Evolutionary conservation across 2,797 vertebrate species (phyloP).

Genomic region (Mormyrops boulengeri): DNA sequence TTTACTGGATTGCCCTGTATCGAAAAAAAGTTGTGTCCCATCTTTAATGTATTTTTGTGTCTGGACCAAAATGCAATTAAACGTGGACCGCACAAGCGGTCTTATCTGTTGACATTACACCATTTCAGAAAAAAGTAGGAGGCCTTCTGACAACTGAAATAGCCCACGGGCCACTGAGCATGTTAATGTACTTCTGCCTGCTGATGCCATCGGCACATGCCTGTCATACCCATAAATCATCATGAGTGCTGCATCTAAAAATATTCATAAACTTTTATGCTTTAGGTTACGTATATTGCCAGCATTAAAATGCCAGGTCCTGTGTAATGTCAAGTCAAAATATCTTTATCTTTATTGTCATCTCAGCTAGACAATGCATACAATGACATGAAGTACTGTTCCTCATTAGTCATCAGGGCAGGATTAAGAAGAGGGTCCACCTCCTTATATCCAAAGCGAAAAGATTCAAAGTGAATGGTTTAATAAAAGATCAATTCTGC

Average conservation of each 20-base stretch:
- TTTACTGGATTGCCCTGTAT: not conserved
- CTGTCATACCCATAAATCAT: not conserved
- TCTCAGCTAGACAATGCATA: not conserved
- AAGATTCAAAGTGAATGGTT: not conserved
- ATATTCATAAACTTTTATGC: not conserved
- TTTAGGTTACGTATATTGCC: not conserved
- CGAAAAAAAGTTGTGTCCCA: not conserved
- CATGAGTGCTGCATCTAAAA: not conserved
- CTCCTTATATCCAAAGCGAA: not conserved
- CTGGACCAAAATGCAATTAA: not conserved
- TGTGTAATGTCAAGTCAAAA: not conserved
- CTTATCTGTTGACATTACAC: not conserved
- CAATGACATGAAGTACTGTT: not conserved
- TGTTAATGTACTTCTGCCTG: not conserved
- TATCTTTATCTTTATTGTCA: not conserved
- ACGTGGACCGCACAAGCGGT: not conserved
- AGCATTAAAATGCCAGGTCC: not conserved
- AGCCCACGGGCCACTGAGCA: not conserved
- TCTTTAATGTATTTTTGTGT: not conserved
- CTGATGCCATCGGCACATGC: not conserved
- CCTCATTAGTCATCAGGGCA: not conserved
- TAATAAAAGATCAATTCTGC: not conserved
- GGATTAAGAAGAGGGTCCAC: not conserved
- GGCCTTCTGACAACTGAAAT: not conserved
- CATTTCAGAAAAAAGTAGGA: not conserved